Conservation (phyloP, 2,888 invertebrate species). For the Sphaerophoria taeniata region DNA sequence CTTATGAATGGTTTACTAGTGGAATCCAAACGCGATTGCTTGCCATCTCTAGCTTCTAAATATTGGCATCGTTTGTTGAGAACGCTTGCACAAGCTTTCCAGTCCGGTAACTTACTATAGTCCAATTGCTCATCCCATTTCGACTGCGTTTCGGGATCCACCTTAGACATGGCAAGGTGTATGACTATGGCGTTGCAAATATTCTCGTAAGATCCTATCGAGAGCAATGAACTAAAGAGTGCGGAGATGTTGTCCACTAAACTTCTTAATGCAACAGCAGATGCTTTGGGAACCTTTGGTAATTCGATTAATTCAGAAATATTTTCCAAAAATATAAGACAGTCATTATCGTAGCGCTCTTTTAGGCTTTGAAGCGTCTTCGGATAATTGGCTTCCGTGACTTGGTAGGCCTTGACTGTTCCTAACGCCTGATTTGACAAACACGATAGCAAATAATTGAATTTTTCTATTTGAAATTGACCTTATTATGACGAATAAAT, state of each 20-base stretch:
- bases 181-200: constrained; percentile 51
- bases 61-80: neutral
- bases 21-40: neutral
- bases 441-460: constrained; percentile 18
- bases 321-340: constrained; percentile 46
- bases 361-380: constrained; percentile 32
- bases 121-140: constrained; percentile 63
- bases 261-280: constrained; percentile 2
- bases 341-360: constrained; percentile 36
- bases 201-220: constrained; percentile 35
- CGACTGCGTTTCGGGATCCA: constrained; percentile 42
- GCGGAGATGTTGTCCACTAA: constrained; percentile 25
- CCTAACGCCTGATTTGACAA: constrained; percentile 31
- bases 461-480: no score
- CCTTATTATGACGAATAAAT: no score
- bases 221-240: constrained; percentile 4
- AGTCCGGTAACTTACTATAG: constrained; percentile 49
- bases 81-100: constrained; percentile 44
- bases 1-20: no score
- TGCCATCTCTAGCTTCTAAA: neutral
- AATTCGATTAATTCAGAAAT: constrained; percentile 32
- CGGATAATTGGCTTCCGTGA: constrained; percentile 36
- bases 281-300: neutral
- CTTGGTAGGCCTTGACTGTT: constrained; percentile 25
- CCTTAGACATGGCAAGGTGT: constrained; percentile 45